Evolutionary conservation across 2,113 vertebrate genomes (phyloP).

Genomic region (Macrotus californicus): DNA sequence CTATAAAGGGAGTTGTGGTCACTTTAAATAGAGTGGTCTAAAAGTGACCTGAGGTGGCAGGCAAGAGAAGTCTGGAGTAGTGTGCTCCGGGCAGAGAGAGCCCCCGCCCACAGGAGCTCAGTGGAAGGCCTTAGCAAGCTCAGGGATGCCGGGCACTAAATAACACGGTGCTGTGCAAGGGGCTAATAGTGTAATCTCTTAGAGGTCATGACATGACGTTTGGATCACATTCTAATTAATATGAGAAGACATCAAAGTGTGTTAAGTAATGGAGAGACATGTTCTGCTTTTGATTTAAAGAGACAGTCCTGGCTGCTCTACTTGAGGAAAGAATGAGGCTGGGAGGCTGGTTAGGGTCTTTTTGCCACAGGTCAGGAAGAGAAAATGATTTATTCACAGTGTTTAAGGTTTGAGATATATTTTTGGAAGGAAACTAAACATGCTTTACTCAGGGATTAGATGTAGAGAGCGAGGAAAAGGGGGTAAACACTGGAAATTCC

Average conservation of each 20-base stretch:
- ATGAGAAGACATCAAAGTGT: accelerated
- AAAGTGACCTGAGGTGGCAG: not conserved
- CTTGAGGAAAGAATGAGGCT: not conserved
- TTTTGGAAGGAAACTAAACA: not conserved
- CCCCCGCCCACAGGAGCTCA: accelerated
- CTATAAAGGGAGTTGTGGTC: not conserved
- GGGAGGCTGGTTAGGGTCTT: not conserved
- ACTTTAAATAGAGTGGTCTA: not conserved
- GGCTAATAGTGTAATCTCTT: no score
- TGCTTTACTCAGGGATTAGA: not conserved
- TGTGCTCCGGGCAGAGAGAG: not conserved
- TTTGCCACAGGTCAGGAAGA: not conserved
- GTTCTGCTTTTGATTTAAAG: not conserved
- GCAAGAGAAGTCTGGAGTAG: not conserved
- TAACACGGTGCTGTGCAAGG: accelerated
- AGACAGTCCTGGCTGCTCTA: not conserved
- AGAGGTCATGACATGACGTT: not conserved
- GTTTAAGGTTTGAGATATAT: not conserved
- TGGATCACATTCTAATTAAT: not conserved
- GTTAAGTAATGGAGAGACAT: not conserved
- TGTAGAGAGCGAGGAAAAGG: not conserved
- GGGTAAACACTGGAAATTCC: not conserved
- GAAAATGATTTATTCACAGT: not conserved
- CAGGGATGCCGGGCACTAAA: accelerated
- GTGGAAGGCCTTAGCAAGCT: not conserved